phyloP scores from a whole-genome alignment of 2,888 invertebrate species.

The Epirrhoe tristata region DNA sequence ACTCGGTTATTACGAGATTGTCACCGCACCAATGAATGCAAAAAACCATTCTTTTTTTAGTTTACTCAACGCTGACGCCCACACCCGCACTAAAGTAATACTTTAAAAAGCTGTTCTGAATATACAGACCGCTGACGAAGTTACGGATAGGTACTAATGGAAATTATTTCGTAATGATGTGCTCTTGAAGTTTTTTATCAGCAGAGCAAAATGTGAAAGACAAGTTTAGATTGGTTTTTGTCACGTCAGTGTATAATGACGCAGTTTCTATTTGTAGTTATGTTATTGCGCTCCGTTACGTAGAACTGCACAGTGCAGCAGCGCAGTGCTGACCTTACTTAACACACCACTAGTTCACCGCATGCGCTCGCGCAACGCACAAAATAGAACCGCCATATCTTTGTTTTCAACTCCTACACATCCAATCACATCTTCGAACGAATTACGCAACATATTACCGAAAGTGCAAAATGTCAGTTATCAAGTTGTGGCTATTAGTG shows the following conservation, averaged over 20 bases:
- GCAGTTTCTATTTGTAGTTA: conserved; percentile 19
- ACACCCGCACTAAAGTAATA: conserved; percentile 12
- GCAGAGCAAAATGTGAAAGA: not conserved
- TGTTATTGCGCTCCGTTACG: conserved; percentile 51
- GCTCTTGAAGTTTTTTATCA: not conserved
- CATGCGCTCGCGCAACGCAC: conserved; percentile 43
- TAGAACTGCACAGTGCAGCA: conserved; percentile 54
- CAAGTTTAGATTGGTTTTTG: not conserved
- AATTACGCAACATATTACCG: conserved; percentile 12
- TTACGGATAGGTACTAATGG: not conserved
- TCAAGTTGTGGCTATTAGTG: conserved; percentile 36
- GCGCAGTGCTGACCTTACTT: conserved; percentile 73
- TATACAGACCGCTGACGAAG: not conserved
- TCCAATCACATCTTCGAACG: not conserved
- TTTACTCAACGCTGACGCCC: conserved; percentile 13
- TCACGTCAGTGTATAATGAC: not conserved
- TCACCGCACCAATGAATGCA: conserved; percentile 47
- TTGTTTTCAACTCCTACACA: conserved; percentile 25
- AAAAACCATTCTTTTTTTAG: conserved; percentile 38
- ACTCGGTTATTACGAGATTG: conserved; percentile 34
- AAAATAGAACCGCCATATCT: conserved; percentile 41
- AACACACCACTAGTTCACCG: conserved; percentile 64
- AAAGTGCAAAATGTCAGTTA: conserved; percentile 13
- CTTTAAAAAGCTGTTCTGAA: not conserved
- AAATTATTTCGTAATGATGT: too few species aligned